A percentile compares a stretch with the other conserved stretches of the same genome.
These are phyloP conservation scores for Eremobia ochroleuca DNA, from an alignment of 2,888 invertebrate species.

Conservation along the genomic window DNA sequence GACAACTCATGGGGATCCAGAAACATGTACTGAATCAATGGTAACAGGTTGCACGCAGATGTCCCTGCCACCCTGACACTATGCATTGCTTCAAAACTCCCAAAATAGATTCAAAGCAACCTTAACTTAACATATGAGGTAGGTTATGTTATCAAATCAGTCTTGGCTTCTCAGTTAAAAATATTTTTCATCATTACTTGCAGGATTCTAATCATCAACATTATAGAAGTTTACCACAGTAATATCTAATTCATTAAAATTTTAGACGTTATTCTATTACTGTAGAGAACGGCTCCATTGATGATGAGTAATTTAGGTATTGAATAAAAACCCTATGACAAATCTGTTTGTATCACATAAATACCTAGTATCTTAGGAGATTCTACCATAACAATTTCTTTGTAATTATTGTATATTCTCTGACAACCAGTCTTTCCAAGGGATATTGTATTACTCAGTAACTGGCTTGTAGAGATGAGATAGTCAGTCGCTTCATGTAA, in stretches of 20 bases:
- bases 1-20: neutral
- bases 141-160: slow-evolving; percentile 45
- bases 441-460: neutral
- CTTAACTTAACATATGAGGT: slow-evolving; percentile 15
- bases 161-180: slow-evolving; percentile 35
- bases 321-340: neutral
- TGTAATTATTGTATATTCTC: neutral
- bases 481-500: neutral
- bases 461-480: neutral
- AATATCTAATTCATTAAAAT: slow-evolving; percentile 3
- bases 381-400: neutral
- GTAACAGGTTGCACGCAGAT: neutral
- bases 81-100: neutral
- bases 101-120: neutral
- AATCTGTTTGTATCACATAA: neutral
- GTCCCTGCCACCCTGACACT: neutral
- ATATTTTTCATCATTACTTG: slow-evolving; percentile 28
- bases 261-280: neutral
- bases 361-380: neutral
- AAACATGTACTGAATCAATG: neutral
- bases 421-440: neutral
- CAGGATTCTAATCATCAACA: slow-evolving; percentile 15
- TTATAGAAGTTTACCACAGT: slow-evolving; percentile 25
- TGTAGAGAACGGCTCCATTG: neutral
- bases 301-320: neutral